phyloP scores from a whole-genome alignment of 1,140 invertebrate genomes.

The Chelonus insularis region DNA sequence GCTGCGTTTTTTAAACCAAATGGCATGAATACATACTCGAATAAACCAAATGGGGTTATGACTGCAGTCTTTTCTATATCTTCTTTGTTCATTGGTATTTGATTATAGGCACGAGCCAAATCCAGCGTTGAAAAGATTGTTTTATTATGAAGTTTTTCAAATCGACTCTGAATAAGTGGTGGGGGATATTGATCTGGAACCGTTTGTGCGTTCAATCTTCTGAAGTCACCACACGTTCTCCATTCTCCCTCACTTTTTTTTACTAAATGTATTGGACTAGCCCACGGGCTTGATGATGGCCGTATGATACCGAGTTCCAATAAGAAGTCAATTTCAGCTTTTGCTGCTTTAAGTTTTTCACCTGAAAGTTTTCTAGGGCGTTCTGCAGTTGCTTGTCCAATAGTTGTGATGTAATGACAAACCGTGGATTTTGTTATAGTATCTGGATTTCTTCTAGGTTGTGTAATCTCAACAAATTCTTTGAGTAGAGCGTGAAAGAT shows the following conservation, averaged over 20 bases:
- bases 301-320: constrained; percentile 35
- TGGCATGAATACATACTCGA: constrained; percentile 44
- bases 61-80: constrained; percentile 49
- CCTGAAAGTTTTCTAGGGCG: constrained; percentile 36
- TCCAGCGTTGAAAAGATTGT: constrained; percentile 50
- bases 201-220: constrained; percentile 44
- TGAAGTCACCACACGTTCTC: constrained; percentile 47
- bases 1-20: constrained; percentile 39
- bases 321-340: constrained; percentile 37
- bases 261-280: constrained; percentile 45
- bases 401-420: constrained; percentile 29
- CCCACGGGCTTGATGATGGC: constrained; percentile 45
- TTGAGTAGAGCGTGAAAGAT: neutral
- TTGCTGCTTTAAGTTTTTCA: constrained; percentile 30
- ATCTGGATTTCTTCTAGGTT: neutral
- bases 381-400: constrained; percentile 33
- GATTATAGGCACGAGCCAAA: constrained; percentile 50
- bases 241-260: constrained; percentile 41
- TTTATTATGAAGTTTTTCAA: constrained; percentile 39
- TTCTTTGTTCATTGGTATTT: constrained; percentile 44
- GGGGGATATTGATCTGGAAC: constrained; percentile 41
- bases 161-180: constrained; percentile 38
- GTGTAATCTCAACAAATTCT: neutral
- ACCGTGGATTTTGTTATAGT: neutral
- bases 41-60: constrained; percentile 33